A percentile compares a stretch with the other conserved stretches of the same genome.
phyloP scores from a whole-genome alignment of 2,797 vertebrate genomes.

The Oreochromis grahami region DNA sequence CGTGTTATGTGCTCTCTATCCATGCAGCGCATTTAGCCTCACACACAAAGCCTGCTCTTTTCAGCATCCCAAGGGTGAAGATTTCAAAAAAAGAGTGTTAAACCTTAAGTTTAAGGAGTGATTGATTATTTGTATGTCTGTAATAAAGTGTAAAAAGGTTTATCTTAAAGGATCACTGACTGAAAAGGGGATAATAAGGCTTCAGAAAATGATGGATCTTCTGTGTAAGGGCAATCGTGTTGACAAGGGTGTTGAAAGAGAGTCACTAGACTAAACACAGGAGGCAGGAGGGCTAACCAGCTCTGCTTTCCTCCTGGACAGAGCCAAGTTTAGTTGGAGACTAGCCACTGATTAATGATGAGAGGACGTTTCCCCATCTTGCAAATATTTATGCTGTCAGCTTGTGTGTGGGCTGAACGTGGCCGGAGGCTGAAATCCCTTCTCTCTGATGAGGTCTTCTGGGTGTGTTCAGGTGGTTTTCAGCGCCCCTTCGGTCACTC shows the following conservation, averaged over 20 bases:
- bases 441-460: conserved; percentile 6
- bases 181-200: not conserved
- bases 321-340: conserved; percentile 5
- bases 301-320: not conserved
- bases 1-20: not conserved
- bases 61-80: not conserved
- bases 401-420: conserved; percentile 8
- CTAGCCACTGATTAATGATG: not conserved
- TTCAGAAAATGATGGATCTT: not conserved
- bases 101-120: not conserved
- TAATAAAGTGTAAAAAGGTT: not conserved
- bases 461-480: conserved; percentile 64
- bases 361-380: conserved; percentile 25
- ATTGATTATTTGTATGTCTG: not conserved
- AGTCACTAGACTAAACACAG: conserved; percentile 44
- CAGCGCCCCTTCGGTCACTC: conserved; percentile 21
- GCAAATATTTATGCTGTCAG: conserved; percentile 64
- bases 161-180: not conserved
- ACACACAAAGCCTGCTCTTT: not conserved
- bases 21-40: not conserved
- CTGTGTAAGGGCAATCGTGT: not conserved
- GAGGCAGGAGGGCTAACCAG: not conserved
- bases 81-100: not conserved
- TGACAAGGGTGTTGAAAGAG: not conserved
- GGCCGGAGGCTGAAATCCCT: not conserved